These are phyloP conservation scores for Melolontha melolontha DNA, from an alignment of 2,888 invertebrate genomes.

Conservation along the genomic window DNA sequence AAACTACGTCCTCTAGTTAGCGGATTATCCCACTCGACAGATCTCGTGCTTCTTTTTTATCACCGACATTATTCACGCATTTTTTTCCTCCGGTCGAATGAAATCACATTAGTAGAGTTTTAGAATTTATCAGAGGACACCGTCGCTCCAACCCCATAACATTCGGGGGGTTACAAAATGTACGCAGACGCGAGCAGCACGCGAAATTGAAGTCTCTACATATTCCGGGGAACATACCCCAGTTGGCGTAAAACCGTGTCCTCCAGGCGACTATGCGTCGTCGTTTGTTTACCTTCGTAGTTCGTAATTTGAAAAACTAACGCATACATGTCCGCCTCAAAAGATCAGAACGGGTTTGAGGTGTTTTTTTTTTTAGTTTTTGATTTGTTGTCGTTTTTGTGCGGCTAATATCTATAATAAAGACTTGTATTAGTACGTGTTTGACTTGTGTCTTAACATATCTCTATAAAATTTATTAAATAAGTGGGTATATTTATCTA, in stretches of 20 bases:
- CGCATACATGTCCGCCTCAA: conserved; percentile 13
- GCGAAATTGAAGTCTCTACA: conserved; percentile 29
- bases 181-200: conserved; percentile 26
- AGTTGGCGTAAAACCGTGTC: conserved; percentile 47
- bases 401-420: background rate
- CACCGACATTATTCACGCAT: background rate
- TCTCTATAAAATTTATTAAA: no score
- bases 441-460: no score
- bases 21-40: conserved; percentile 12
- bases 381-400: conserved; percentile 1
- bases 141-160: background rate
- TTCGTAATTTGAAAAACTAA: conserved; percentile 8
- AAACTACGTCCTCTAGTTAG: background rate
- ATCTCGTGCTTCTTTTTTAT: conserved; percentile 8
- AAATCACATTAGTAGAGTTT: conserved; percentile 32
- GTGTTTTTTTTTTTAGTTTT: conserved; percentile 2
- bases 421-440: no score
- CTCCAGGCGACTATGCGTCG: conserved; percentile 41
- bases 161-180: background rate
- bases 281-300: conserved; percentile 13
- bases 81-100: conserved; percentile 9
- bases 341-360: background rate
- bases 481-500: no score
- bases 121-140: conserved; percentile 22
- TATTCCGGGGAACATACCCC: conserved; percentile 47